These are phyloP conservation scores for Paratilapia polleni DNA, from an alignment of 2,113 vertebrate species.

Conservation along the genomic window DNA sequence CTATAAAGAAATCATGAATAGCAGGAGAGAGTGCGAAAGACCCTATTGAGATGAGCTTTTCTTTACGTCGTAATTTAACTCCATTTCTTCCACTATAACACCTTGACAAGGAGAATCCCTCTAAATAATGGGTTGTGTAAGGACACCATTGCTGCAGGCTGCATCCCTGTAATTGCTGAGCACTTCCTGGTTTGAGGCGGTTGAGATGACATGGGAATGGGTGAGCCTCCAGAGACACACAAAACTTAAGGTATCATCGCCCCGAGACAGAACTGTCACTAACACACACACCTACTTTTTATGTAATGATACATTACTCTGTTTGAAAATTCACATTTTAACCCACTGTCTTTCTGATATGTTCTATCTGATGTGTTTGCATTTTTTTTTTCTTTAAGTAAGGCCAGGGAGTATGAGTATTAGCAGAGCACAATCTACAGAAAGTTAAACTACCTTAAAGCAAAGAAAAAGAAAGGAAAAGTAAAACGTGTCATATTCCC, in stretches of 20 bases:
- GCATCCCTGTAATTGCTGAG: constrained; percentile 67
- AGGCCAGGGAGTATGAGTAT: background rate
- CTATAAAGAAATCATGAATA: constrained; percentile 73
- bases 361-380: background rate
- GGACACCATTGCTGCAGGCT: constrained; percentile 74
- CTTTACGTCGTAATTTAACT: constrained; percentile 76
- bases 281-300: background rate
- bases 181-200: constrained; percentile 71
- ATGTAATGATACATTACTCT: background rate
- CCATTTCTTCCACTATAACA: constrained; percentile 63
- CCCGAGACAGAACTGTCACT: constrained; percentile 2
- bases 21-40: constrained; percentile 45
- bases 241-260: constrained; percentile 30
- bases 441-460: background rate
- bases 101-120: constrained; percentile 69
- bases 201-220: constrained; percentile 69
- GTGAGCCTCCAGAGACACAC: constrained; percentile 50
- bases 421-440: background rate
- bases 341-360: background rate
- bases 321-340: constrained; percentile 3
- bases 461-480: background rate
- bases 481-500: background rate
- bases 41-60: constrained; percentile 63
- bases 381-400: background rate
- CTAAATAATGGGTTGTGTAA: constrained; percentile 71